These are phyloP conservation scores for Nomada ruficornis DNA, from an alignment of 2,888 invertebrate genomes.

Conservation along the genomic window DNA sequence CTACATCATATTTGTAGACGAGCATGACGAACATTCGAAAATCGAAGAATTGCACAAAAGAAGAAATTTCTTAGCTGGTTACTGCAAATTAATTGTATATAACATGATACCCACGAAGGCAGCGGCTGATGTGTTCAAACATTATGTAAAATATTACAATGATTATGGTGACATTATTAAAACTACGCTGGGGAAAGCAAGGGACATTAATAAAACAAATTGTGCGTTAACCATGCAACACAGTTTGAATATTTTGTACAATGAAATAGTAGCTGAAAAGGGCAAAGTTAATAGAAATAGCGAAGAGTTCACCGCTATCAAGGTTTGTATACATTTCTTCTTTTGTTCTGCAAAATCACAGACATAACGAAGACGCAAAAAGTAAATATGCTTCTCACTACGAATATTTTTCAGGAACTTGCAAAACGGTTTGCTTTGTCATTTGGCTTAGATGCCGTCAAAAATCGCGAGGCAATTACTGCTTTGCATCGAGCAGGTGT, in stretches of 20 bases:
- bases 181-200: conserved; percentile 97
- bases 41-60: conserved; percentile 99
- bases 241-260: conserved; percentile 95
- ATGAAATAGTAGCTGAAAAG: conserved; percentile 86
- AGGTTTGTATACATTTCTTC: conserved; percentile 86
- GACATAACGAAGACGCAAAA: neutral
- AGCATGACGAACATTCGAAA: conserved; percentile 96
- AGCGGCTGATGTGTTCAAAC: conserved; percentile 97
- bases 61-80: conserved; percentile 97
- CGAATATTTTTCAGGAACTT: conserved; percentile 88
- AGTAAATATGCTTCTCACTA: no score
- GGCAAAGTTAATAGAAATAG: conserved; percentile 87
- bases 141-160: conserved; percentile 99
- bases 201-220: conserved; percentile 98
- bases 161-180: conserved; percentile 99
- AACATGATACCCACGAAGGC: conserved; percentile 97
- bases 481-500: conserved; percentile 98
- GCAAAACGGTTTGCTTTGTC: conserved; percentile 98
- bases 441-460: conserved; percentile 98
- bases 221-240: conserved; percentile 97
- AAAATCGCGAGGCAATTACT: conserved; percentile 98
- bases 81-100: conserved; percentile 98
- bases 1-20: conserved; percentile 85
- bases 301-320: conserved; percentile 95
- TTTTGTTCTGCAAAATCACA: conserved; percentile 1